Evolutionary conservation across 2,113 vertebrate genomes (phyloP).

Genomic region (Tricholaema leucomelas): DNA sequence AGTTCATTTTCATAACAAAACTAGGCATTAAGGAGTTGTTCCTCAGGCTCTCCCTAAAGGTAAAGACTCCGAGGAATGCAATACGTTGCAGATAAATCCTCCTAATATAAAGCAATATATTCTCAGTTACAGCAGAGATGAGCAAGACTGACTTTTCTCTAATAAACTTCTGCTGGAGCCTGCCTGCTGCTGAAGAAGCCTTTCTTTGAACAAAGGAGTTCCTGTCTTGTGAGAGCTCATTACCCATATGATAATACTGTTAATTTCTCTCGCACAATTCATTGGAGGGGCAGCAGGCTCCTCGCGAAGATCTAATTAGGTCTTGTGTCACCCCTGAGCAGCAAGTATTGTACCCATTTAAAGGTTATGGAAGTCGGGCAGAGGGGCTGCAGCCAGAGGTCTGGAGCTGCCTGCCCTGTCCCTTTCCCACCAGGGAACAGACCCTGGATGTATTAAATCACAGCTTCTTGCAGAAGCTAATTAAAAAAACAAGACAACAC

Average conservation of each 20-base stretch:
- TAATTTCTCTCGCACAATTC: slow-evolving; percentile 28
- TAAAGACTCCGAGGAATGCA: not conserved
- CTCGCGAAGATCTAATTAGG: slow-evolving; percentile 46
- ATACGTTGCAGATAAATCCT: slow-evolving; percentile 51
- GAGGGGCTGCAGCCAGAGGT: not conserved
- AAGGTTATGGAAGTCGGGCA: not conserved
- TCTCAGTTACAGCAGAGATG: slow-evolving; percentile 20
- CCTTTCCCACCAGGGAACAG: not conserved
- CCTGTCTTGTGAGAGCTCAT: slow-evolving; percentile 54
- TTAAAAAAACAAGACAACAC: not conserved
- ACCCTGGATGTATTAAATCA: not conserved
- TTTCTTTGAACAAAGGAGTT: slow-evolving; percentile 21
- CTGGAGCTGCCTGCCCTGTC: not conserved
- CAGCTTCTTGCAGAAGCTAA: not conserved
- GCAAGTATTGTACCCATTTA: not conserved
- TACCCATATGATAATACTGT: slow-evolving; percentile 46
- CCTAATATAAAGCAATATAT: slow-evolving; percentile 18
- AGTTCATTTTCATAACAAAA: slow-evolving; percentile 70
- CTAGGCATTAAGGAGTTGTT: slow-evolving; percentile 41
- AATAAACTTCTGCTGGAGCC: slow-evolving; percentile 40
- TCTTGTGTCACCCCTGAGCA: not conserved
- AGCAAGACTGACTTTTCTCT: slow-evolving; percentile 14
- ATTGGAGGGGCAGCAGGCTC: not conserved
- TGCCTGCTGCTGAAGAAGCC: slow-evolving; percentile 2
- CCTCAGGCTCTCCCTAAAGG: slow-evolving; percentile 38